Evolutionary conservation across 1,140 invertebrate species (phyloP).

Genomic region (Cephus cinctus): DNA sequence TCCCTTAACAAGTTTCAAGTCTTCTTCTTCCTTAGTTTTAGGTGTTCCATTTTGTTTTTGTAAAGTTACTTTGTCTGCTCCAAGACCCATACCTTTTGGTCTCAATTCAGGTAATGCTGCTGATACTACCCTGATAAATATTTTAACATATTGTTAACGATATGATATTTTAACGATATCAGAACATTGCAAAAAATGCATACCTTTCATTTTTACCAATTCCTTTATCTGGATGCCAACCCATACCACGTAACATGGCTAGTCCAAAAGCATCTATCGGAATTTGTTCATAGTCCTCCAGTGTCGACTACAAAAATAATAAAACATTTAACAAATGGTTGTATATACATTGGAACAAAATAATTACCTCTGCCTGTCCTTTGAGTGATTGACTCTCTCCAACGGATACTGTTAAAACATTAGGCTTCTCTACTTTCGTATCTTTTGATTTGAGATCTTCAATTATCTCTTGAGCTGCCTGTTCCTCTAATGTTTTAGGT

Average conservation of each 20-base stretch:
- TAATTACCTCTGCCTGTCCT: conserved; percentile 60
- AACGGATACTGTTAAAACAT: conserved; percentile 56
- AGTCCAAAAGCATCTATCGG: conserved; percentile 86
- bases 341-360: neutral
- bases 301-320: conserved; percentile 60
- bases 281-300: conserved; percentile 88
- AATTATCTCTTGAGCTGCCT: conserved; percentile 61
- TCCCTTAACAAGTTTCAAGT: conserved; percentile 65
- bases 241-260: conserved; percentile 93
- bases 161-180: neutral
- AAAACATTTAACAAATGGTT: conserved; percentile 12
- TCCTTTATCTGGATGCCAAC: conserved; percentile 78
- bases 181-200: conserved; percentile 12
- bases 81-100: conserved; percentile 89
- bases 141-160: neutral
- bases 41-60: conserved; percentile 53
- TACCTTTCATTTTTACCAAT: conserved; percentile 66
- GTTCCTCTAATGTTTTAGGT: conserved; percentile 55
- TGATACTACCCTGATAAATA: conserved; percentile 51
- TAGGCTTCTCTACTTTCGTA: conserved; percentile 33
- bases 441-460: conserved; percentile 52
- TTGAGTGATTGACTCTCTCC: conserved; percentile 53
- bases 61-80: conserved; percentile 72
- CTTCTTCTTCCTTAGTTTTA: conserved; percentile 60
- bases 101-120: conserved; percentile 64